Evolutionary conservation across 2,113 vertebrate genomes (phyloP).

Genomic region (Budorcas taxicolor): DNA sequence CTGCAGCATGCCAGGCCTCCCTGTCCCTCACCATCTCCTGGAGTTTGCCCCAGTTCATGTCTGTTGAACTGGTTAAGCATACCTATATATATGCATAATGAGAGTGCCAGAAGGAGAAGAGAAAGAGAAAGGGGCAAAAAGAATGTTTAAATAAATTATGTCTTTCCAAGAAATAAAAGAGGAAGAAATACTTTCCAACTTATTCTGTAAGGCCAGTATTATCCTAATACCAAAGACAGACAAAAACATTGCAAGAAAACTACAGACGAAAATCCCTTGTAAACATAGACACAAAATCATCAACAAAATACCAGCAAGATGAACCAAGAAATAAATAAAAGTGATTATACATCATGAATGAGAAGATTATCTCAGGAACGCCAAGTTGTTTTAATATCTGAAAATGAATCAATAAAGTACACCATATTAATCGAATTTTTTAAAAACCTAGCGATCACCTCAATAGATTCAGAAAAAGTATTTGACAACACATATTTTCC

Average conservation of each 20-base stretch:
- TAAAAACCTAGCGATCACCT: background rate
- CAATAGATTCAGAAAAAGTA: background rate
- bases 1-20: background rate
- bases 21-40: background rate
- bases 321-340: background rate
- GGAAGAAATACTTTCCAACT: background rate
- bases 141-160: background rate
- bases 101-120: background rate
- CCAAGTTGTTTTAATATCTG: slow-evolving; percentile 2
- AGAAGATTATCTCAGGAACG: background rate
- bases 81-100: background rate
- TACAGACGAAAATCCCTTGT: background rate
- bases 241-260: background rate
- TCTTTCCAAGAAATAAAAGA: background rate
- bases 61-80: background rate
- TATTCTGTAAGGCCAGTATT: background rate
- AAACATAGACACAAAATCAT: background rate
- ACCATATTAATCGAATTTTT: background rate
- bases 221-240: background rate
- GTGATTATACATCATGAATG: background rate
- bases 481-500: background rate
- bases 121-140: background rate
- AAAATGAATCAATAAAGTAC: background rate
- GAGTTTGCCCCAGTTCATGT: background rate
- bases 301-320: background rate